These are phyloP conservation scores for Amiota communis DNA, from an alignment of 2,888 invertebrate species.

Conservation along the genomic window DNA sequence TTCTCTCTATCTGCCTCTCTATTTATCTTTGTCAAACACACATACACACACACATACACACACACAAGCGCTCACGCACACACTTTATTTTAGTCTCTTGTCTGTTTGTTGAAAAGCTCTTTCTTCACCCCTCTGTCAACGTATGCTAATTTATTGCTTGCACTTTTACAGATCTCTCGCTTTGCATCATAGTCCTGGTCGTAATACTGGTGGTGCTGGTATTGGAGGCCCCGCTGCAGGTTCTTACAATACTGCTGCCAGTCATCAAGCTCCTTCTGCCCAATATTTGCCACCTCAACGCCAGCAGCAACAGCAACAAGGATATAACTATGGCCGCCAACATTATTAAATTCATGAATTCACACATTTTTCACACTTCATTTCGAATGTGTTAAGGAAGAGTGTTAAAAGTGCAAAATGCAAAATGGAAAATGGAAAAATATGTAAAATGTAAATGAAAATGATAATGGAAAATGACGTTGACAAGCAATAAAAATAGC, in stretches of 20 bases:
- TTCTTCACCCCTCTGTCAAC: background rate
- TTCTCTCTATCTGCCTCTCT: background rate
- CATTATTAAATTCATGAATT: slow-evolving; percentile 44
- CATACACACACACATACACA: no score
- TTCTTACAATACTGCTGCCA: slow-evolving; percentile 44
- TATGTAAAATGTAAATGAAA: slow-evolving; percentile 19
- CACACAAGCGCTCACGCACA: background rate
- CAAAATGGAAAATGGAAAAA: background rate
- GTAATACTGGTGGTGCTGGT: slow-evolving; percentile 38
- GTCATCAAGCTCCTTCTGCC: slow-evolving; percentile 48
- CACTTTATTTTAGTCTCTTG: no score
- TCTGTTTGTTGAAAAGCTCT: no score
- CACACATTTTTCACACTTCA: background rate
- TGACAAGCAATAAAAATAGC: slow-evolving; percentile 26
- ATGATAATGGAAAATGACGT: background rate
- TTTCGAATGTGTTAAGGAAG: background rate
- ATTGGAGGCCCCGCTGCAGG: slow-evolving; percentile 42
- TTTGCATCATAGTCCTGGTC: slow-evolving; percentile 45
- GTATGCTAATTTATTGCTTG: slow-evolving; percentile 13
- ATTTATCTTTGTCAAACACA: no score
- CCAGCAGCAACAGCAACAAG: slow-evolving; percentile 32
- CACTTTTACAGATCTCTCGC: slow-evolving; percentile 45
- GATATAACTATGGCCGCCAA: slow-evolving; percentile 54
- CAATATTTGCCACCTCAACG: slow-evolving; percentile 63
- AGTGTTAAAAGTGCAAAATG: background rate